phyloP scores from a whole-genome alignment of 2,797 vertebrate genomes.

The Phataginus tricuspis region DNA sequence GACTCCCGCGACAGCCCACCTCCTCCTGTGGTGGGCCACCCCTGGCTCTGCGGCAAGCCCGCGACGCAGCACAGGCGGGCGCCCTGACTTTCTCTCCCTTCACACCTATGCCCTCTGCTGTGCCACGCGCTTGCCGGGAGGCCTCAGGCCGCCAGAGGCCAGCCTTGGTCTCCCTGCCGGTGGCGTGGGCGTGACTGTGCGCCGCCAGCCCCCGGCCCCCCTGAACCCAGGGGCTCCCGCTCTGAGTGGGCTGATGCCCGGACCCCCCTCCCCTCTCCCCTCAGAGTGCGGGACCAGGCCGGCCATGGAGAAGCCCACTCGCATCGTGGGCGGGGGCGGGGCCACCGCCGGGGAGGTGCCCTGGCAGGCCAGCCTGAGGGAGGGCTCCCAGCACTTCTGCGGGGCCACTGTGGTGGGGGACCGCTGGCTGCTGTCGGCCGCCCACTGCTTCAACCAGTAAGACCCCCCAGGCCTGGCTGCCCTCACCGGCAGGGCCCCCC shows the following conservation, averaged over 20 bases:
- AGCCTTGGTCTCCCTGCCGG: too few species aligned
- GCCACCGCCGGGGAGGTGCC: conserved; percentile 95
- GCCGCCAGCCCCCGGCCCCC: fast-evolving
- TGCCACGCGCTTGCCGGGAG: fast-evolving
- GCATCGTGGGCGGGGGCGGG: conserved; percentile 93
- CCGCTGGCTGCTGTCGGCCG: conserved; percentile 95
- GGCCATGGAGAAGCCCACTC: conserved; percentile 88
- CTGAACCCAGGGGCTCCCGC: neutral
- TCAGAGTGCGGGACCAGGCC: conserved; percentile 94
- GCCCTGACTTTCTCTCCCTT: too few species aligned
- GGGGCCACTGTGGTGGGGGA: conserved; percentile 93
- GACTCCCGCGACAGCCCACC: fast-evolving
- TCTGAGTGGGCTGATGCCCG: fast-evolving
- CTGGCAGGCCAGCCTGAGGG: conserved; percentile 96
- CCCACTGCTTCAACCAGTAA: conserved; percentile 97
- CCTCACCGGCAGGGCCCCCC: fast-evolving
- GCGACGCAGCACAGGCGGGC: too few species aligned
- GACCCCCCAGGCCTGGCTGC: neutral
- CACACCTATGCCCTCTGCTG: fast-evolving
- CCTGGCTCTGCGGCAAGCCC: fast-evolving
- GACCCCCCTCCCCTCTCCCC: neutral
- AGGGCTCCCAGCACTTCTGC: conserved; percentile 92
- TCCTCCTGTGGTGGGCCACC: neutral
- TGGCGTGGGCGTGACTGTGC: too few species aligned
- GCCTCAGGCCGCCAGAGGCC: neutral